Evolutionary conservation across 2,797 vertebrate genomes (phyloP).

Genomic region (Sebastolobus alascanus): DNA sequence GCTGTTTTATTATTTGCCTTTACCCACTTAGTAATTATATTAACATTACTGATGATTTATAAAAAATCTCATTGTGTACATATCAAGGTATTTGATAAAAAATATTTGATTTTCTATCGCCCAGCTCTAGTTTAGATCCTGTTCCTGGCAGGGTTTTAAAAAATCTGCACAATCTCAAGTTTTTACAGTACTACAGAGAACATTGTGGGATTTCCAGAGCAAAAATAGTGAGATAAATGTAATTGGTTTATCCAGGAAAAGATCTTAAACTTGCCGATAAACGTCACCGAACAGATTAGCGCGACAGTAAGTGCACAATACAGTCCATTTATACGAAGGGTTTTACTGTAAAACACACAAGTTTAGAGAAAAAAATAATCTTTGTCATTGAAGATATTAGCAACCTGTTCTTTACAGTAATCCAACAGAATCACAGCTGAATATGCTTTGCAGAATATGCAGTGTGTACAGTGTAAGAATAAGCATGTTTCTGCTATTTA

Average conservation of each 20-base stretch:
- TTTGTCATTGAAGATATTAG: neutral
- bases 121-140: neutral
- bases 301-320: neutral
- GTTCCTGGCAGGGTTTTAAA: neutral
- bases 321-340: neutral
- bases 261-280: conserved; percentile 31
- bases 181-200: neutral
- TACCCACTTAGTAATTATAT: no score
- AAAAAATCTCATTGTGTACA: no score
- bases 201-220: neutral
- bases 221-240: neutral
- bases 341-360: conserved; percentile 19
- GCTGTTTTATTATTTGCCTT: no score
- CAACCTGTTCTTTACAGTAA: conserved; percentile 24
- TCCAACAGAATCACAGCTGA: conserved; percentile 19
- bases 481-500: conserved; percentile 20
- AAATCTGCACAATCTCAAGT: conserved; percentile 8
- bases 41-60: no score
- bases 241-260: conserved; percentile 23
- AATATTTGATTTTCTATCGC: no score
- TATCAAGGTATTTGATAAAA: no score
- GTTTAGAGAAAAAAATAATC: neutral
- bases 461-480: neutral
- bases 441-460: conserved; percentile 20
- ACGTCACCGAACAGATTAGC: conserved; percentile 19